Evolutionary conservation across 92 coral and sea anemone species (phyloP).

Genomic region (Montipora capitata): DNA sequence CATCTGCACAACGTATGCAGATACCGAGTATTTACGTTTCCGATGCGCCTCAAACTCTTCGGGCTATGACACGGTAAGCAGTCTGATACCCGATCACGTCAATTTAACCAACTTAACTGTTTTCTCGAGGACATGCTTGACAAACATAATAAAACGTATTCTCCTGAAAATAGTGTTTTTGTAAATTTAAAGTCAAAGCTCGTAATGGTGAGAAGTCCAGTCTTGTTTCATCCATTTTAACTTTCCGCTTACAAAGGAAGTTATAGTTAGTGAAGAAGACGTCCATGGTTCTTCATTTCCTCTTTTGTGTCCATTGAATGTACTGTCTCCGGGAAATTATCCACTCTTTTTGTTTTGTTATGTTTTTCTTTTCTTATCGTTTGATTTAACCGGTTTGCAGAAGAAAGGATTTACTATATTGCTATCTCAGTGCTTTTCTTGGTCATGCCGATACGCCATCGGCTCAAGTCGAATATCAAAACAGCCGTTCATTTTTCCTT

Average conservation of each 20-base stretch:
- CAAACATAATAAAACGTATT: too few relatives aligned
- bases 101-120: not conserved
- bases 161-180: too few relatives aligned
- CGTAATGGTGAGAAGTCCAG: too few relatives aligned
- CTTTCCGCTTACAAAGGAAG: not conserved
- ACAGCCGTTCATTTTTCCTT: not conserved
- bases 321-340: not conserved
- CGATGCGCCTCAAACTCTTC: slow-evolving; percentile 22
- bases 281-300: not conserved
- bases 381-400: slow-evolving; percentile 28
- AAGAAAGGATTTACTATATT: slow-evolving; percentile 1
- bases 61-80: slow-evolving; percentile 36
- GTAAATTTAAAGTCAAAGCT: too few relatives aligned
- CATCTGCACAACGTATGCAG: slow-evolving; percentile 33
- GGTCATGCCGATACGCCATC: not conserved
- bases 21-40: slow-evolving; percentile 27
- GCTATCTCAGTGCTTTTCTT: not conserved
- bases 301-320: not conserved
- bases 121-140: too few relatives aligned
- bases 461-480: too few relatives aligned
- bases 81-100: not conserved
- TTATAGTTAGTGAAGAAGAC: not conserved
- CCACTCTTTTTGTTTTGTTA: not conserved
- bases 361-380: not conserved
- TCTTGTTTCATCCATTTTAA: too few relatives aligned